phyloP scores from a whole-genome alignment of 2,888 invertebrate species.

The Cheilosia vernalis region DNA sequence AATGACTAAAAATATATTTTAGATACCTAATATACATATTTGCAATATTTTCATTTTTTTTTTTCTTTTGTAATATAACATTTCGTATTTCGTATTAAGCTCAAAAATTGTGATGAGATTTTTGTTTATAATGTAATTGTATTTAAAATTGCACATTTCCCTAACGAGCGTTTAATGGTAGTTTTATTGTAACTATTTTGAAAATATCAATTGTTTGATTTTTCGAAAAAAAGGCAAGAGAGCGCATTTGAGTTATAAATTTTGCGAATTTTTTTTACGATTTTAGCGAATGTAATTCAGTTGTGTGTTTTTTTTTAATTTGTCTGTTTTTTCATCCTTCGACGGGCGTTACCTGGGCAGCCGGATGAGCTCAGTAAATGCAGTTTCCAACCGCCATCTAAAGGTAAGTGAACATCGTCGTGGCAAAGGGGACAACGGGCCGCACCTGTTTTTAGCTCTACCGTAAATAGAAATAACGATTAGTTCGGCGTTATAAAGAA shows the following conservation, averaged over 20 bases:
- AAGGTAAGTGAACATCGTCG: conserved; percentile 89
- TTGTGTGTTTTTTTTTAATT: conserved; percentile 37
- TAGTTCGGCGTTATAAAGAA: too few species aligned
- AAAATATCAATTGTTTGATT: conserved; percentile 55
- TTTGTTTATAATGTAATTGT: conserved; percentile 56
- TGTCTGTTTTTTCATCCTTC: conserved; percentile 79
- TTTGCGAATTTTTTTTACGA: conserved; percentile 35
- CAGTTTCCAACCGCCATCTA: conserved; percentile 91
- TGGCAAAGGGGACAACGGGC: conserved; percentile 95
- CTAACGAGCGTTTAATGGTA: conserved; percentile 70
- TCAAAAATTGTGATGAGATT: conserved; percentile 69
- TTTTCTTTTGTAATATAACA: conserved; percentile 35
- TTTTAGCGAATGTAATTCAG: conserved; percentile 50
- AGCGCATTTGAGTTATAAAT: conserved; percentile 49
- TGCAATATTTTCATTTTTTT: background rate
- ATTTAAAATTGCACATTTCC: conserved; percentile 76
- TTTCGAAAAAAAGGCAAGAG: conserved; percentile 65
- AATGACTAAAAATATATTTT: conserved; percentile 72
- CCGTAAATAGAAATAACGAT: background rate
- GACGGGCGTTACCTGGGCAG: conserved; percentile 83
- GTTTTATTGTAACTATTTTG: conserved; percentile 43
- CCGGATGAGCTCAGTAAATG: conserved; percentile 85
- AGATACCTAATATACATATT: conserved; percentile 47
- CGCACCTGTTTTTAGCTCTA: conserved; percentile 85
- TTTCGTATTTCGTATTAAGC: conserved; percentile 59